Evolutionary conservation across 2,113 vertebrate genomes (phyloP).

Genomic region (Cottus gobio): DNA sequence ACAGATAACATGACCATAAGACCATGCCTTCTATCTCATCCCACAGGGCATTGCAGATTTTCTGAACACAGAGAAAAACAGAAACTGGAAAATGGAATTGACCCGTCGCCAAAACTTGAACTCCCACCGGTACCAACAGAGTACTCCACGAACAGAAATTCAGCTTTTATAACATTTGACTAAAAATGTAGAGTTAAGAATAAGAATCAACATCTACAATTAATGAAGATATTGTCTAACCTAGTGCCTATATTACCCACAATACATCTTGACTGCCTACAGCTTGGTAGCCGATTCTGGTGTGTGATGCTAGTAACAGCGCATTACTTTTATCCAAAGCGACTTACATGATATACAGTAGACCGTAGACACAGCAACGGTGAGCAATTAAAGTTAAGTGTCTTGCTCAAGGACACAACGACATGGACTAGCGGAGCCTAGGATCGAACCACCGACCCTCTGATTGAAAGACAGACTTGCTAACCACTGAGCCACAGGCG

Average conservation of each 20-base stretch:
- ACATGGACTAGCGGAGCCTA: too few species aligned
- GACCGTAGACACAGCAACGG: too few species aligned
- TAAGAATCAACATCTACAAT: background rate
- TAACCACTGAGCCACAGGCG: too few species aligned
- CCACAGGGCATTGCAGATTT: background rate
- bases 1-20: slow-evolving; percentile 25
- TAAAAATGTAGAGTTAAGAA: background rate
- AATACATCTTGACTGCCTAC: background rate
- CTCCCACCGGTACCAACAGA: background rate
- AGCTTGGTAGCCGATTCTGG: background rate
- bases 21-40: slow-evolving; percentile 12
- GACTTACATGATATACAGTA: too few species aligned
- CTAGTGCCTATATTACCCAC: background rate
- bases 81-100: slow-evolving; percentile 22
- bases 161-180: background rate
- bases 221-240: background rate
- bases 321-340: too few species aligned
- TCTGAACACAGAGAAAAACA: slow-evolving; percentile 17
- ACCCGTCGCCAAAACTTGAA: background rate
- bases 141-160: background rate
- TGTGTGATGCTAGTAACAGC: background rate
- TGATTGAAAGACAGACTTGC: too few species aligned
- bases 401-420: too few species aligned
- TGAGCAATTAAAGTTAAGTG: too few species aligned
- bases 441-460: too few species aligned